Base-by-base conservation (phyloP, 1,140 invertebrate species). In the Drosophila virilis region DNA sequence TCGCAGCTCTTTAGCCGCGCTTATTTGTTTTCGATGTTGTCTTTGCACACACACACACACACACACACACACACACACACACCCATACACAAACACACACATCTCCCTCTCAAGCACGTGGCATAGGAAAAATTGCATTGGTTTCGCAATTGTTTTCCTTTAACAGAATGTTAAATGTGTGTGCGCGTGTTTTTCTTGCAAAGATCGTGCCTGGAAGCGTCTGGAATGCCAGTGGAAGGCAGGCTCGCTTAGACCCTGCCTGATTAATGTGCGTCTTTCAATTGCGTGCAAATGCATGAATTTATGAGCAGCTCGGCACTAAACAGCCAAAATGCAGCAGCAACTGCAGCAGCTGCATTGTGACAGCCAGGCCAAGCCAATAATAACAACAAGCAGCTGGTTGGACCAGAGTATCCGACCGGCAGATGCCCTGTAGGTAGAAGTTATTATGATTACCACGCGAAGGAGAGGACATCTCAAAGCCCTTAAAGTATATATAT, bases 1-100 rank as follows among this genome's bases (percentile, higher is more conserved):
- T 46, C 38, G 37, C 50, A 61, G 75, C 55, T 67, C 42, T 72
- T 72, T 65, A 66, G 64, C 75, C 67, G 80, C 80, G 64, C 66
- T 84, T 84, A 84, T 84, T 84, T 84, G 80, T 48, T 80, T 80
- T 74, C 66, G 45, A 48, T 80, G 54, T 80, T 80, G 77, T 79
- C 72, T 59, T 78, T 77, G 50, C 46, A n/a, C 48, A 8, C 37
- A 32, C 12, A 6, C 33, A 17, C 12, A 35, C 28, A 17, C n/a
- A n/a, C 1, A n/a, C n/a, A 9, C 60, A 8, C 10, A 1, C 8
- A 43, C 6, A 15, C n/a, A 15, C 35, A 0, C 17, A 1, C 17
- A 12, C 33, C 17, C 9, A n/a, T n/a, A n/a, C n/a, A n/a, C n/a
- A n/a, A n/a, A n/a, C n/a, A n/a, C 33, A 7, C 5, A 1, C 22